Evolutionary conservation across 2,113 vertebrate species (phyloP), one percentile per base, ranked within the genome.

Genomic region (Megaptera novaeangliae): DNA sequence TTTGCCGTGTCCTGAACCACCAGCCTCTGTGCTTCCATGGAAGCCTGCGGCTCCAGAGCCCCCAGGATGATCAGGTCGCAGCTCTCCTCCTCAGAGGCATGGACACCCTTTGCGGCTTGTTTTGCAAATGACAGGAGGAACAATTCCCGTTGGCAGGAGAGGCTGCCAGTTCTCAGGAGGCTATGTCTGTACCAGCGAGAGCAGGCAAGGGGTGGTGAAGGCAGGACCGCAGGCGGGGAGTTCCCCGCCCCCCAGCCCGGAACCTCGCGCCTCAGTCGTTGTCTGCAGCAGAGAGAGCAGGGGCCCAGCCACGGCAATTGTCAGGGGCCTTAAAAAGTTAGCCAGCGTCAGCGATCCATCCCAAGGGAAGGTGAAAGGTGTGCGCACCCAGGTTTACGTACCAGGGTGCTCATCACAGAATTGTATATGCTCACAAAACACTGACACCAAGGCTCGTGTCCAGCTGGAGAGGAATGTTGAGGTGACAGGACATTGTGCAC

Each of bases 401-500:
- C 31, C 17, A 5, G 8, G 88, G 31, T 44, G 59, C 11, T 25
- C 66, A 23, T 46, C 12, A 6, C 10, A 0, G 59, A 3, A 2
- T 36, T 25, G 64, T 66, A 69, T 52, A 34, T 2, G 57, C 63
- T 7, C 3, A 49, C 57, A 17, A 31, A 71, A 11, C 72, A 4
- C 3, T 12, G 83, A 59, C 59, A 20, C 39, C 23, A 2, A 18
- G 8, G 6, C 61, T 0, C 0, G 0, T 0, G 18, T 25, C 91
- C 7, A 0, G 12, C 41, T 0, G 0, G 41, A 20, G 81, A 52
- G 49, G 66, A 34, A 11, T 0, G 85, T 14, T 0, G 15, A 7
- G 36, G 44, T 3, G 34, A 21, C 0, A 0, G 41, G 0, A 17
- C 0, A 0, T 1, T 0, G 0, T 1, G 0, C 8, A 3, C 61